Evolutionary conservation across 2,113 vertebrate species (phyloP), one percentile per base, ranked within the genome.

Genomic region (Felis chaus): DNA sequence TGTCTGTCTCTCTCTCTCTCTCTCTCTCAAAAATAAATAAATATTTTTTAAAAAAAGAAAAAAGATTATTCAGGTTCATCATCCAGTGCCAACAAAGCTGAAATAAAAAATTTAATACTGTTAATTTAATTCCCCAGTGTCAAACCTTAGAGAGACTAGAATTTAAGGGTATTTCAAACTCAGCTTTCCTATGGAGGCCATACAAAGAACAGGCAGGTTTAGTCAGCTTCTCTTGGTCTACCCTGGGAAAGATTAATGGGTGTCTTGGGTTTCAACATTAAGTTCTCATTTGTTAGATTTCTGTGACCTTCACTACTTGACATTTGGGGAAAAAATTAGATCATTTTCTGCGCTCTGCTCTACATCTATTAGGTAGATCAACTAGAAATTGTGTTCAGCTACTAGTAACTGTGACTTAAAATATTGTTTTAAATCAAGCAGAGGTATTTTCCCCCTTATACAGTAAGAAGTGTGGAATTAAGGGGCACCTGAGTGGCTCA

Each of bases 131-230:
- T 33, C 55, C 48, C 27, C 39, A 41, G 48, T 65, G 29, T 50
- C 65, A 91, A 66, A 87, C 15, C 23, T 89, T 45, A 94, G 65
- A 66, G 41, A 68, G 68, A 63, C 92, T 5, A 2, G 18, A 39
- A 89, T 39, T 93, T 93, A 95, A 88, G 15, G 41, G 18, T 76
- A 65, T 85, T 95, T 87, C 80, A 94, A 85, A 76, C 23, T 74
- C 48, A 48, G 16, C 9, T 81, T 36, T 89, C 71, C 55, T 61
- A 21, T 23, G 23, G 48, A 73, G 10, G 7, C 78, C 50, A 69
- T 5, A 76, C 23, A 36, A 78, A 78, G 74, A 48, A 31, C 16
- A 78, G 27, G 41, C 27, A 85, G 39, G 27, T 36, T 88, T 71
- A 33, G 25, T 48, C 29, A 45, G 29, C 16, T 48, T 83, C 21